Evolutionary conservation across 2,888 invertebrate genomes (phyloP).

Genomic region (Allygus modestus): DNA sequence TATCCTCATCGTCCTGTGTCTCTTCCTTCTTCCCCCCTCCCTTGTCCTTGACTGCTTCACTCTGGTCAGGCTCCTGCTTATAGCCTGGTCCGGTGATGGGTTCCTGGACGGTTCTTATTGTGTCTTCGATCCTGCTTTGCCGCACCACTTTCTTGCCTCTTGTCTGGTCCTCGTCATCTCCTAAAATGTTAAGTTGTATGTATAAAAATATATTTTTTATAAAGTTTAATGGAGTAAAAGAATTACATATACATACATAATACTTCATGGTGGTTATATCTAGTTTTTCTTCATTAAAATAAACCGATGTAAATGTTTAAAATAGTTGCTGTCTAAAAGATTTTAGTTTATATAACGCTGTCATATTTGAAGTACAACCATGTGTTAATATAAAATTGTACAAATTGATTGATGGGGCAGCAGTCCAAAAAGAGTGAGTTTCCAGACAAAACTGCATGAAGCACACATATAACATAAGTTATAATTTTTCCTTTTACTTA

Average conservation of each 20-base stretch:
- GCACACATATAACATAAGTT: too few relatives aligned
- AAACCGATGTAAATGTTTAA: too few relatives aligned
- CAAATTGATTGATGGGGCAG: too few relatives aligned
- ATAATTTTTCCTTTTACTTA: too few relatives aligned
- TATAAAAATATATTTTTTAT: background rate
- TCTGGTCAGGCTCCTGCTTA: constrained; percentile 72
- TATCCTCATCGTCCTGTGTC: constrained; percentile 82
- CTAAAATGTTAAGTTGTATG: constrained; percentile 16
- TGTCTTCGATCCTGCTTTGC: constrained; percentile 48
- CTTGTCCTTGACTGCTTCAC: constrained; percentile 70
- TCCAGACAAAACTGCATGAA: too few relatives aligned
- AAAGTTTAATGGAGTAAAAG: background rate
- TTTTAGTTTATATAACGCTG: too few relatives aligned
- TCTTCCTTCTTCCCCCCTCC: constrained; percentile 65
- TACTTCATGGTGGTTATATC: too few relatives aligned
- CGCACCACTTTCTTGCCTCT: constrained; percentile 43
- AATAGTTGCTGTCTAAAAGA: too few relatives aligned
- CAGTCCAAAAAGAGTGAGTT: too few relatives aligned
- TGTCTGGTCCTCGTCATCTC: constrained; percentile 28
- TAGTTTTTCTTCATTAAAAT: too few relatives aligned
- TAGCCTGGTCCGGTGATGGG: constrained; percentile 30
- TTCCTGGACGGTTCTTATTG: constrained; percentile 37
- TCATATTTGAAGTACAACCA: too few relatives aligned
- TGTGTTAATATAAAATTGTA: too few relatives aligned
- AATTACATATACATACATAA: background rate